Evolutionary conservation across 1,140 invertebrate species (phyloP).

Genomic region (Dendrolimus punctatus): DNA sequence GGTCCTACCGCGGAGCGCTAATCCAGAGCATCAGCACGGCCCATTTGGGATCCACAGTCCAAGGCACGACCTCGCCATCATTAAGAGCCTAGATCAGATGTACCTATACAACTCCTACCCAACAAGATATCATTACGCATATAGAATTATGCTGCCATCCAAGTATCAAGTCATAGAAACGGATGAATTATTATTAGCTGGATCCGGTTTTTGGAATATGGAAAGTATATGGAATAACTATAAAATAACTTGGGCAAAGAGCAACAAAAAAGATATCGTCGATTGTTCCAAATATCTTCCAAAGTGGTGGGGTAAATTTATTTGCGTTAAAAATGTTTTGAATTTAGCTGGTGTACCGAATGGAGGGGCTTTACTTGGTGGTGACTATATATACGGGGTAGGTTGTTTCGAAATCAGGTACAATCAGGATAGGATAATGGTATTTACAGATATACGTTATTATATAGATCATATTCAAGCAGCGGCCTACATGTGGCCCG

Average conservation of each 20-base stretch:
- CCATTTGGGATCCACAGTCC: slow-evolving; percentile 22
- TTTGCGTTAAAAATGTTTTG: slow-evolving; percentile 30
- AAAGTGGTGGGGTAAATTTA: slow-evolving; percentile 55
- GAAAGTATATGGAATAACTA: slow-evolving; percentile 38
- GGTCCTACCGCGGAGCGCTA: slow-evolving; percentile 31
- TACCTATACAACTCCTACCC: slow-evolving; percentile 21
- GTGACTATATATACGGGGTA: slow-evolving; percentile 19
- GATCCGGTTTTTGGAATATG: slow-evolving; percentile 31
- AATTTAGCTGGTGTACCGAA: slow-evolving; percentile 24
- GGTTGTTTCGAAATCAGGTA: slow-evolving; percentile 46
- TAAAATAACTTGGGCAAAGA: slow-evolving; percentile 22
- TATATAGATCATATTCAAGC: slow-evolving; percentile 28
- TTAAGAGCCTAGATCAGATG: slow-evolving; percentile 36
- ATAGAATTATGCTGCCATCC: slow-evolving; percentile 9
- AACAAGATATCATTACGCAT: slow-evolving; percentile 20
- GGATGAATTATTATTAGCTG: slow-evolving; percentile 15
- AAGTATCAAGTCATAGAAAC: slow-evolving; percentile 7
- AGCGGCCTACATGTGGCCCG: slow-evolving; percentile 19
- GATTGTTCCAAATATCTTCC: slow-evolving; percentile 42
- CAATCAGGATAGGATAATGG: slow-evolving; percentile 40
- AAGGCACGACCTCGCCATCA: slow-evolving; percentile 34
- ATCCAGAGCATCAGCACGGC: slow-evolving; percentile 42
- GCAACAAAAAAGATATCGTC: slow-evolving; percentile 12
- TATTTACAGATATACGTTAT: slow-evolving; percentile 45
- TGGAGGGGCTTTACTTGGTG: slow-evolving; percentile 20